phyloP scores from a whole-genome alignment of 2,797 vertebrate genomes.

The Hypotaenidia philippensis region DNA sequence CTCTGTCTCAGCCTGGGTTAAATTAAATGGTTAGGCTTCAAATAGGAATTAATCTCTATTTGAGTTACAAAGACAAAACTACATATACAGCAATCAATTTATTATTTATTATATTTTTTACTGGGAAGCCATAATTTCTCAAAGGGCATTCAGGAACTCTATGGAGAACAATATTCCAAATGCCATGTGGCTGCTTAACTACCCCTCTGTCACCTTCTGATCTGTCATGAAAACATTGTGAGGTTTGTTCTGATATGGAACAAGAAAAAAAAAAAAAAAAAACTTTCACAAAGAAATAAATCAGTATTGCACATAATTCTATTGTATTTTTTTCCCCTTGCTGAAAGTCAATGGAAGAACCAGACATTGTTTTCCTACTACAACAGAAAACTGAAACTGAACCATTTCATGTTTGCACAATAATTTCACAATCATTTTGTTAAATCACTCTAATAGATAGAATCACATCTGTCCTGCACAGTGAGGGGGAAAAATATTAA shows the following conservation, averaged over 20 bases:
- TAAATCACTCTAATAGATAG: constrained; percentile 36
- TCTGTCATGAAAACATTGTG: neutral
- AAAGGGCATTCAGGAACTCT: neutral
- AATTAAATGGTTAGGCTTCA: neutral
- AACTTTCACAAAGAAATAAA: neutral
- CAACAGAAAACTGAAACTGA: constrained; percentile 10
- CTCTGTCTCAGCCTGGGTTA: neutral
- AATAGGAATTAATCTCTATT: neutral
- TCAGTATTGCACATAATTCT: neutral
- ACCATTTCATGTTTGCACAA: constrained; percentile 31
- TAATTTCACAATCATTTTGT: constrained; percentile 2
- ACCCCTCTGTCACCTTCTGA: fast-evolving
- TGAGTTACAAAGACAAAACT: neutral
- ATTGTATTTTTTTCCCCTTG: neutral
- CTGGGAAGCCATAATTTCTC: neutral
- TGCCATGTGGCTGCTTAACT: neutral
- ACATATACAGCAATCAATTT: neutral
- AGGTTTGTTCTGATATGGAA: neutral
- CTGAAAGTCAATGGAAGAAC: neutral
- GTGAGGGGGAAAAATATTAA: neutral
- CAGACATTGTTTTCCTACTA: neutral
- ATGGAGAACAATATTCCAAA: neutral
- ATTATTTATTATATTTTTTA: neutral
- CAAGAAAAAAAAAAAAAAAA: neutral
- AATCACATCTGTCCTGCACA: constrained; percentile 25